A percentile compares a stretch with the other conserved stretches of the same genome.
Conservation (phyloP, 2,888 invertebrate species). For the Brassicogethes aeneus region DNA sequence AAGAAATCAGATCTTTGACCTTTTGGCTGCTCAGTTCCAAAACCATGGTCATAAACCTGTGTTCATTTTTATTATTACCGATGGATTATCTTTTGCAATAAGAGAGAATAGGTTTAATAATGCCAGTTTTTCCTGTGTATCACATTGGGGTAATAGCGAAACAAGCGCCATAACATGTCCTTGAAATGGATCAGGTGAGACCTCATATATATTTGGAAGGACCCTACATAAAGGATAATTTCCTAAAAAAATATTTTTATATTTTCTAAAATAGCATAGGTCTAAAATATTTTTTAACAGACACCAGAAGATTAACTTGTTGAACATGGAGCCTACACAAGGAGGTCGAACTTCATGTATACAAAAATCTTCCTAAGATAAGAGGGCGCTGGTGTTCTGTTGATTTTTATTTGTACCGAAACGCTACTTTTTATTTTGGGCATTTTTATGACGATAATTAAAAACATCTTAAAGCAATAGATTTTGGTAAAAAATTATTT, state of each 20-base stretch:
- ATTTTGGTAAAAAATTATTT: too few relatives aligned
- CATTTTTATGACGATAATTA: too few relatives aligned
- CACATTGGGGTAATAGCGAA: constrained; percentile 71
- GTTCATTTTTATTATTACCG: constrained; percentile 42
- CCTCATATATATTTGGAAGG: constrained; percentile 82
- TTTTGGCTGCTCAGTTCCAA: too few relatives aligned
- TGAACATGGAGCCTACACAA: too few relatives aligned
- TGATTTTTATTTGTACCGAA: too few relatives aligned
- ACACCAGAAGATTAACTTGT: too few relatives aligned
- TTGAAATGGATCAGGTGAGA: constrained; percentile 77
- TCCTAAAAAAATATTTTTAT: constrained; percentile 46
- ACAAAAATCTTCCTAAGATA: too few relatives aligned
- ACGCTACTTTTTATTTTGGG: too few relatives aligned
- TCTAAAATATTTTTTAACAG: constrained; percentile 1
- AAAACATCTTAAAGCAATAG: too few relatives aligned
- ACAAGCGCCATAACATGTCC: constrained; percentile 78
- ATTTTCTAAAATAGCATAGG: background rate
- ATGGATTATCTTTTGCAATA: constrained; percentile 72
- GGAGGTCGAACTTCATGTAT: too few relatives aligned
- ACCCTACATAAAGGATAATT: constrained; percentile 84
- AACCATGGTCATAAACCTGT: background rate
- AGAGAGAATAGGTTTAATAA: constrained; percentile 73
- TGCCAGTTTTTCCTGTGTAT: constrained; percentile 77
- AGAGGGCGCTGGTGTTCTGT: too few relatives aligned
- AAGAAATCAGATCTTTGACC: too few relatives aligned